Percentiles rank a stretch among this genome's conserved stretches.
Evolutionary conservation across 1,140 invertebrate species (phyloP).

Genomic region (Hormaphis cornu): DNA sequence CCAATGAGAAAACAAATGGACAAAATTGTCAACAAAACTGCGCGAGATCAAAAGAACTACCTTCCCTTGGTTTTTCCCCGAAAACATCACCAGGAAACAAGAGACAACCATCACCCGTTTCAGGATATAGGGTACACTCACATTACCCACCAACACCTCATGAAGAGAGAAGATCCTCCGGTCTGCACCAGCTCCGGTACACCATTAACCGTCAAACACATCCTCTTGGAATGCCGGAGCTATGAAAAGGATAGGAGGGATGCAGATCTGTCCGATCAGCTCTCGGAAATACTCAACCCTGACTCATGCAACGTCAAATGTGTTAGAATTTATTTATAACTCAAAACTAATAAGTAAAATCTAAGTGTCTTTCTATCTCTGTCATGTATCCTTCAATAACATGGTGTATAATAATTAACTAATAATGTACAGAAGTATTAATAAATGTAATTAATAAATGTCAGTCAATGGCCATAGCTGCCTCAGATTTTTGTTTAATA

Average conservation of each 20-base stretch:
- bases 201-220: background rate
- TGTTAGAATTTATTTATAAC: background rate
- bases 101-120: background rate
- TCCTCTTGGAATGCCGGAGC: background rate
- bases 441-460: background rate
- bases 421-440: background rate
- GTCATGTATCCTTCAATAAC: too few species aligned
- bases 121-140: background rate
- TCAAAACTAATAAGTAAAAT: background rate
- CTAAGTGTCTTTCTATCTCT: background rate
- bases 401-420: too few species aligned
- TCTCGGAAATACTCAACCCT: background rate
- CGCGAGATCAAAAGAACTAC: background rate
- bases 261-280: background rate
- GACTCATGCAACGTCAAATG: background rate
- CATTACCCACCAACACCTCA: background rate
- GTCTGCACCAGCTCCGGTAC: background rate
- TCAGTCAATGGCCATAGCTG: background rate
- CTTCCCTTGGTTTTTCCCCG: background rate
- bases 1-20: background rate
- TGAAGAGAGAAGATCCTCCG: background rate
- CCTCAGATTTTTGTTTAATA: background rate
- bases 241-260: background rate
- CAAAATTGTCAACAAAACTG: background rate
- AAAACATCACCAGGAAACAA: background rate